Conservation (phyloP, 2,113 vertebrate genomes). For the Bucco capensis region DNA sequence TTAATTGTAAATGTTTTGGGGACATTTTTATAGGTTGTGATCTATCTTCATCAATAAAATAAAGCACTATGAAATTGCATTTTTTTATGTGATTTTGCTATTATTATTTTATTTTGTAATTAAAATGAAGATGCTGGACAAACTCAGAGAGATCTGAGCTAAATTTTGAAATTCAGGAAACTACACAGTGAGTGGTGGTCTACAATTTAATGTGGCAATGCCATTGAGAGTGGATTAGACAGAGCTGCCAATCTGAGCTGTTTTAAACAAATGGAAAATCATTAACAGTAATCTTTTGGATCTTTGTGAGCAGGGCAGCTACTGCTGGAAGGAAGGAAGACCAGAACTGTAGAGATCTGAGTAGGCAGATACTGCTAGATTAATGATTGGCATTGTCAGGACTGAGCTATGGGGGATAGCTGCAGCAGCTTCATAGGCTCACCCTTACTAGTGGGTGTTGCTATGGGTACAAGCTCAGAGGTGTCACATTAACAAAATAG, state of each 20-base stretch:
- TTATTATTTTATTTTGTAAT: background rate
- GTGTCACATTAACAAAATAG: conserved; percentile 52
- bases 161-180: conserved; percentile 56
- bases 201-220: conserved; percentile 51
- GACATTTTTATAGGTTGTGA: background rate
- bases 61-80: background rate
- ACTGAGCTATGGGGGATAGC: background rate
- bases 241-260: conserved; percentile 57
- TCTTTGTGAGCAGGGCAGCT: conserved; percentile 48
- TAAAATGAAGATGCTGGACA: background rate
- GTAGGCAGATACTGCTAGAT: conserved; percentile 39
- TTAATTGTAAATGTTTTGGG: background rate
- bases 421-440: conserved; percentile 32
- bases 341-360: conserved; percentile 59
- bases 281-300: conserved; percentile 69
- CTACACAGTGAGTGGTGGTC: conserved; percentile 36
- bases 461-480: conserved; percentile 76
- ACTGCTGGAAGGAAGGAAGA: conserved; percentile 56
- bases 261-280: conserved; percentile 73
- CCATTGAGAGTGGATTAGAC: conserved; percentile 64
- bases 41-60: background rate
- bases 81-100: background rate
- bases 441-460: conserved; percentile 61
- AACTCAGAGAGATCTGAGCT: background rate
- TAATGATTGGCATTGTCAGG: conserved; percentile 72